phyloP scores from a whole-genome alignment of 2,797 vertebrate genomes.

The Oreochromis grahami region DNA sequence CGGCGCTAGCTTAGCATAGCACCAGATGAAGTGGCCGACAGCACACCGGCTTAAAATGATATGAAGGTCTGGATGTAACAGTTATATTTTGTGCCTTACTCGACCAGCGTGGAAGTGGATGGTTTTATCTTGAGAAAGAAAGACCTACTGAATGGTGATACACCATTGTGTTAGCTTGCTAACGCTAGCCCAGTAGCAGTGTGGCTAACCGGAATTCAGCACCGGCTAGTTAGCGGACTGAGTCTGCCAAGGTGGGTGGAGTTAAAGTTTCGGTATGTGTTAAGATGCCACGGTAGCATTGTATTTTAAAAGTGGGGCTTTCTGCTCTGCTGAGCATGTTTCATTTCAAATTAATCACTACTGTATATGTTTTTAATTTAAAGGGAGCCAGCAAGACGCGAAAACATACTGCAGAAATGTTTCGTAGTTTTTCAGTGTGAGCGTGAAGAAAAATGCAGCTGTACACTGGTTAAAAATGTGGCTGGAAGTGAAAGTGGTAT shows the following conservation, averaged over 20 bases:
- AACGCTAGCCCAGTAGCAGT: conserved; percentile 44
- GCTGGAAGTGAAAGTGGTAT: neutral
- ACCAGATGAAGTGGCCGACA: neutral
- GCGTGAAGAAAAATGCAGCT: neutral
- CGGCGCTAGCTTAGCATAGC: conserved; percentile 12
- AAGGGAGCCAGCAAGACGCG: neutral
- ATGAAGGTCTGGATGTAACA: neutral
- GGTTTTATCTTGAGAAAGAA: conserved; percentile 1
- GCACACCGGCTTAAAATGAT: neutral
- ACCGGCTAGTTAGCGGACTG: conserved; percentile 28
- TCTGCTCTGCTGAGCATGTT: neutral
- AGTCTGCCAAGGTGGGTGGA: conserved; percentile 65
- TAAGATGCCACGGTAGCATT: neutral
- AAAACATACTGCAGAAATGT: neutral
- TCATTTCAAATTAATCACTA: neutral
- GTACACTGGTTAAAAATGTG: neutral
- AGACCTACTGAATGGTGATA: neutral
- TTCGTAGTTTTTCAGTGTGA: neutral
- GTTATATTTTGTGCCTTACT: neutral
- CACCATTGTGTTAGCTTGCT: conserved; percentile 30
- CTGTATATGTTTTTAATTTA: neutral
- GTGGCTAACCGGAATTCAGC: conserved; percentile 49
- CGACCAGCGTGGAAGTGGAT: neutral
- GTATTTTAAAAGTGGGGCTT: neutral
- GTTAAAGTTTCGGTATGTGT: neutral